A percentile compares a stretch with the other conserved stretches of the same genome.
Conservation (phyloP, 2,113 vertebrate species). For the Ammodytes dubius region DNA sequence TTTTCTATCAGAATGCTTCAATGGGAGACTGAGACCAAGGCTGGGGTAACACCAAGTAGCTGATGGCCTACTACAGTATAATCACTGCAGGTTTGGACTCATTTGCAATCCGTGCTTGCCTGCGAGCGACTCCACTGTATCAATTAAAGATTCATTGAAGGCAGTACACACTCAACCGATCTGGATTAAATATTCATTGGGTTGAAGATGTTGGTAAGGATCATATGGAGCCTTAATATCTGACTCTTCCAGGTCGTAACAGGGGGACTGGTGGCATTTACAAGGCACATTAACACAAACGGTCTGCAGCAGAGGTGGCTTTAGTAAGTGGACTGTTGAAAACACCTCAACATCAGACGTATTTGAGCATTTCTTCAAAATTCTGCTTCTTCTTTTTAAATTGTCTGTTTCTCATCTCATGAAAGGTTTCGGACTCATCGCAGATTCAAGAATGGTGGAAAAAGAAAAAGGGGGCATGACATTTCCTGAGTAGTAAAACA, state of each 20-base stretch:
- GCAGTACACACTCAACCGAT: constrained; percentile 60
- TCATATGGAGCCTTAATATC: constrained; percentile 57
- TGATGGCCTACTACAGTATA: constrained; percentile 55
- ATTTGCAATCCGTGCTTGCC: constrained; percentile 63
- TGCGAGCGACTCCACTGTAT: constrained; percentile 62
- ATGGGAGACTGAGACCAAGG: not conserved
- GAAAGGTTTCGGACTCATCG: constrained; percentile 40
- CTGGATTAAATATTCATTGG: constrained; percentile 77
- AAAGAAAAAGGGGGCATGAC: constrained; percentile 30
- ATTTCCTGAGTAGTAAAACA: constrained; percentile 55
- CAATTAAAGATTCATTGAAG: constrained; percentile 76
- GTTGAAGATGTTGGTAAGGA: constrained; percentile 61
- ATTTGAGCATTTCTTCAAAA: not conserved
- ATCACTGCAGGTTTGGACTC: constrained; percentile 66
- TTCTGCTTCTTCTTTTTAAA: constrained; percentile 13
- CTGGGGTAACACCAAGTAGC: constrained; percentile 40
- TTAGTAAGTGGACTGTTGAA: constrained; percentile 36
- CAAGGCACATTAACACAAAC: constrained; percentile 27
- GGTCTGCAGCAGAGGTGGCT: constrained; percentile 48
- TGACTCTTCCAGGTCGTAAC: constrained; percentile 24
- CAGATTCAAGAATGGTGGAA: constrained; percentile 26
- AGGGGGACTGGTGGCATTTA: constrained; percentile 9
- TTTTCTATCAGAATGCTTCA: constrained; percentile 38
- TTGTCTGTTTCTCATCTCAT: constrained; percentile 27
- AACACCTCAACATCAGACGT: constrained; percentile 26